Conservation (phyloP, 2,113 vertebrate genomes). For the Oryzias javanicus region DNA sequence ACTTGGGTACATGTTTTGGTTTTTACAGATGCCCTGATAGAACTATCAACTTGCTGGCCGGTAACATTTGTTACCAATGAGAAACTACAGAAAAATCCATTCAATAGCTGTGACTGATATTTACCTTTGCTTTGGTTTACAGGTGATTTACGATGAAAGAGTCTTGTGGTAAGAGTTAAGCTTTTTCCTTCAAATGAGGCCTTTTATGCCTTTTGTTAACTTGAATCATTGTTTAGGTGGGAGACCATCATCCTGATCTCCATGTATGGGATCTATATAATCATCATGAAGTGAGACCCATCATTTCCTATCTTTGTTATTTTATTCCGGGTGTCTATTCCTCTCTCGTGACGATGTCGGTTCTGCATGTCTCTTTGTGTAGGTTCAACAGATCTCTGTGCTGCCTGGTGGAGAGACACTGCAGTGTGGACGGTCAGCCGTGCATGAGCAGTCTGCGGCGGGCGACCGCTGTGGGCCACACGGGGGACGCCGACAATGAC, state of each 20-base stretch:
- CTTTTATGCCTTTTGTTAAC: not conserved
- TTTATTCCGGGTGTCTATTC: not conserved
- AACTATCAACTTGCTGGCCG: no score
- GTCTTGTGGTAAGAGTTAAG: constrained; percentile 74
- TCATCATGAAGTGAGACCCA: constrained; percentile 79
- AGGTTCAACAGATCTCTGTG: constrained; percentile 78
- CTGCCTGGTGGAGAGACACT: constrained; percentile 69
- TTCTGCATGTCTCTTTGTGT: no score
- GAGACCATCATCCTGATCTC: constrained; percentile 77
- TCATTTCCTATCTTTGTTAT: not conserved
- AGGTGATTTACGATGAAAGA: constrained; percentile 82
- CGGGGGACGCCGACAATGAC: constrained; percentile 70
- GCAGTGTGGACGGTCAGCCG: constrained; percentile 53
- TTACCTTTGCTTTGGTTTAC: constrained; percentile 27
- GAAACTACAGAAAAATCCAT: not conserved
- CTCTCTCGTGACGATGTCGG: not conserved
- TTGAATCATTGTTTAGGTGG: constrained; percentile 69
- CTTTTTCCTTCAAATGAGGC: not conserved
- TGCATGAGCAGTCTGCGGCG: constrained; percentile 65
- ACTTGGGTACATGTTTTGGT: no score
- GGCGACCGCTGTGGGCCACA: constrained; percentile 60
- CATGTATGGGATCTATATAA: constrained; percentile 79
- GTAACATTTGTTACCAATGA: no score
- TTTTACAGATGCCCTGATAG: no score
- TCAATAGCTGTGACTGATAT: constrained; percentile 1